Conservation (phyloP, 2,113 vertebrate species). For the Symphodus melops region DNA sequence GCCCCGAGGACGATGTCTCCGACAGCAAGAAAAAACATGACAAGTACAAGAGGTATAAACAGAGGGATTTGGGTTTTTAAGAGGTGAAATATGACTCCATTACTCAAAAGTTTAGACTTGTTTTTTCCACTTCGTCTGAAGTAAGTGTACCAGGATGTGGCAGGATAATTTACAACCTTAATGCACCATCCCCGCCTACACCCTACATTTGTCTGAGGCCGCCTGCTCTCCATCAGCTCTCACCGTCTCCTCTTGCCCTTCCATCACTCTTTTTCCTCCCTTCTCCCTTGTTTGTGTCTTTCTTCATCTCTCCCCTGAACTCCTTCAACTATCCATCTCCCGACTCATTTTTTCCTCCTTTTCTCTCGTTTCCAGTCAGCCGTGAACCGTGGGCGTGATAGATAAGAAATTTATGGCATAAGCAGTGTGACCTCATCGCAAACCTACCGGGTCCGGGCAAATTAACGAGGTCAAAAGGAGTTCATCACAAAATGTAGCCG, state of each 20-base stretch:
- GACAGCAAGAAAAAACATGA: background rate
- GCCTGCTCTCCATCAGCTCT: conserved; percentile 51
- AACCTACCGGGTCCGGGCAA: conserved; percentile 3
- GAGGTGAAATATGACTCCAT: conserved; percentile 14
- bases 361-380: conserved; percentile 42
- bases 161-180: conserved; percentile 50
- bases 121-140: conserved; percentile 20
- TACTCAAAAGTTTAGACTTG: background rate
- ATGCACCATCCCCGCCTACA: conserved; percentile 37
- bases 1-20: background rate
- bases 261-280: conserved; percentile 35
- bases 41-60: background rate
- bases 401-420: conserved; percentile 45
- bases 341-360: background rate
- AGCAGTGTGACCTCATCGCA: conserved; percentile 38
- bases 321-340: background rate
- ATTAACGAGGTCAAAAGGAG: conserved; percentile 45
- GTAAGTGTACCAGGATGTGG: conserved; percentile 18
- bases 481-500: background rate
- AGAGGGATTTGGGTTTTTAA: conserved; percentile 1
- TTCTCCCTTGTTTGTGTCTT: conserved; percentile 4
- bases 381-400: background rate
- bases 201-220: conserved; percentile 49
- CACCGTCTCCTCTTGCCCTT: conserved; percentile 10
- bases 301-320: conserved; percentile 1